Base-by-base conservation (phyloP, 2,888 invertebrate genomes). In the Temnothorax ravouxi region DNA sequence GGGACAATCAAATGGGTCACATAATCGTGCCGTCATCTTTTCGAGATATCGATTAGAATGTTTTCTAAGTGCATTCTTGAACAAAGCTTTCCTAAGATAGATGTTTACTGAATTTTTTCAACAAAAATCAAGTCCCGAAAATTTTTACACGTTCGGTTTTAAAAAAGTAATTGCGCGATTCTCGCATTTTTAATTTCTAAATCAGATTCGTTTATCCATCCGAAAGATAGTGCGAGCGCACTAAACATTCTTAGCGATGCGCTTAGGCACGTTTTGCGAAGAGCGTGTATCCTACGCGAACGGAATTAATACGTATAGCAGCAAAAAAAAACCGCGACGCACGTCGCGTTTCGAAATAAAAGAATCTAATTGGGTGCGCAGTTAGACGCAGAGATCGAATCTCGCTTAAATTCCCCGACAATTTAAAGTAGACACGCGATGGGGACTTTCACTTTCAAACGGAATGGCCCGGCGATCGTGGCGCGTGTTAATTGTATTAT, bases 401-500 rank as follows among this genome's bases (percentile, higher is more conserved):
- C 74, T 59, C 74, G 34, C 38, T 72, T 56, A 59, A 72, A 80
- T 74, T 80, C 74, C 29, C 47, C 74, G 79, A 47, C 74, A 47
- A 80, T 80, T 80, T 80, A 50, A 77, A 59, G 74, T 74, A 80
- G 79, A 74, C 79, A 80, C 79, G 79, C 79, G 79, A 80, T 72
- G 47, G 59, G 47, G 59, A 59, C 74, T 80, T 80, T 80, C 79
- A 80, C 79, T 80, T 80, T 72, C 74, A 44, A 59, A 47, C 79
- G 59, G 79, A 72, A 74, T 80, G 75, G 74, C 56, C 79, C 38
- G 74, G 74, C 74, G 79, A 80, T 74, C 79, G 47, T 56, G 59
- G 72, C 74, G 56, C 38, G 74, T 59, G 79, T 72, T 80, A 80
- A 80, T 80, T 80, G 79, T 80, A 80, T 80, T 80, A 80, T 74